Percentiles rank a stretch among this genome's conserved stretches.
Evolutionary conservation across 2,888 invertebrate species (phyloP).

Genomic region (Schrankia costaestrigalis): DNA sequence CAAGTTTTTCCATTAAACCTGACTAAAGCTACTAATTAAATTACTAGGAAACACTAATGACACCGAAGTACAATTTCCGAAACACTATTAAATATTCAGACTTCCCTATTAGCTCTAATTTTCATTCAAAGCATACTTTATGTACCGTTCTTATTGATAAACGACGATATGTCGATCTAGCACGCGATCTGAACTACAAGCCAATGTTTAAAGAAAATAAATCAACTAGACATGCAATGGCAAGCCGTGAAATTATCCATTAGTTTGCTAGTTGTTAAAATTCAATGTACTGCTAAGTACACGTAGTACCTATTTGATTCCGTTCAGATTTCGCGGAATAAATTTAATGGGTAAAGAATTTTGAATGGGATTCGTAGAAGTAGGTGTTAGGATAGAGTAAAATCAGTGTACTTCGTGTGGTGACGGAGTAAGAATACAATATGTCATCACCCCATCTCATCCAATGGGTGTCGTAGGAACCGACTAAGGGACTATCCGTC

Average conservation of each 20-base stretch:
- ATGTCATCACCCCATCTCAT: too few species aligned
- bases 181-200: slow-evolving; percentile 1
- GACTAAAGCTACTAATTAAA: too few species aligned
- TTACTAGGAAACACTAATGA: too few species aligned
- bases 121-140: background rate
- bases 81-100: too few species aligned
- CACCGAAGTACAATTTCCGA: too few species aligned
- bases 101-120: too few species aligned
- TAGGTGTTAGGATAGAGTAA: background rate
- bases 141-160: slow-evolving; percentile 2
- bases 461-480: too few species aligned
- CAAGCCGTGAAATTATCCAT: slow-evolving; percentile 2
- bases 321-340: background rate
- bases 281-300: background rate
- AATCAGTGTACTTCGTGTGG: too few species aligned
- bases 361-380: background rate
- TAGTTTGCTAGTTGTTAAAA: slow-evolving; percentile 1
- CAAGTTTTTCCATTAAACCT: too few species aligned
- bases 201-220: slow-evolving; percentile 1
- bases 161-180: slow-evolving; percentile 2
- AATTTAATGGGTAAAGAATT: background rate
- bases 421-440: too few species aligned
- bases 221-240: slow-evolving; percentile 1
- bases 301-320: background rate
- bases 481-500: too few species aligned